Base-by-base conservation (phyloP, 64 coral and sea anemone species). In the Dendronephthya gigantea region DNA sequence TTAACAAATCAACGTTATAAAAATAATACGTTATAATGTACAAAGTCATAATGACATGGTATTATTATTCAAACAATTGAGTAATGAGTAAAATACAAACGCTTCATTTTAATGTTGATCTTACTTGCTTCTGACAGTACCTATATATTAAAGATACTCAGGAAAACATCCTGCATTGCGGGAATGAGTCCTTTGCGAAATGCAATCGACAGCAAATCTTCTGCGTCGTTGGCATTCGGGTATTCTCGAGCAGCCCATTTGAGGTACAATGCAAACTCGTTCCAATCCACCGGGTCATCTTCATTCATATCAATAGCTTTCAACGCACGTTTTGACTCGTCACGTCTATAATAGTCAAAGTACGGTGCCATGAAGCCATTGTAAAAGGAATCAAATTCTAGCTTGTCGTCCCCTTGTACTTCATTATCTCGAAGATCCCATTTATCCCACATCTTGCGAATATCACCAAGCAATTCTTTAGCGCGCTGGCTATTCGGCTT, bases 291-390 rank as follows among this genome's bases (percentile, higher is more conserved):
- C 27, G 12, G 35, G 16, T 86, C 90, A 39, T 92, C 90, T 43
- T 49, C 55, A 75, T 92, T 86, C 90, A 92, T 92, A 29, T 92
- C 66, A 29, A 92, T 88, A 0, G 90, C 90, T 88, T 88, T 55
- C 40, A 92, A 79, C 6, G 90, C 90, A 7, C 49, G 11, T 48
- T 88, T 83, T 9, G 90, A 88, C 47, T 87, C 85, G 30, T 84
- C 58, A 19, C 90, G 88, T 50, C 56, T 58, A 45, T 83, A 91
- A 34, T 85, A 91, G 52, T 85, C 90, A 72, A 91, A 91, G 34
- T 91, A 91, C 9, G 90, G 85, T 15, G 85, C 90, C 85, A 91
- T 48, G 81, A 91, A 91, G 9, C 90, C 90, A 82, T 91, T 91
- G 85, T 91, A 91, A 85, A 91, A 91, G 62, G 90, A 45, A 19